These are phyloP conservation scores for Stegana nigrithorax DNA, from an alignment of 2,888 invertebrate genomes.

Conservation along the genomic window DNA sequence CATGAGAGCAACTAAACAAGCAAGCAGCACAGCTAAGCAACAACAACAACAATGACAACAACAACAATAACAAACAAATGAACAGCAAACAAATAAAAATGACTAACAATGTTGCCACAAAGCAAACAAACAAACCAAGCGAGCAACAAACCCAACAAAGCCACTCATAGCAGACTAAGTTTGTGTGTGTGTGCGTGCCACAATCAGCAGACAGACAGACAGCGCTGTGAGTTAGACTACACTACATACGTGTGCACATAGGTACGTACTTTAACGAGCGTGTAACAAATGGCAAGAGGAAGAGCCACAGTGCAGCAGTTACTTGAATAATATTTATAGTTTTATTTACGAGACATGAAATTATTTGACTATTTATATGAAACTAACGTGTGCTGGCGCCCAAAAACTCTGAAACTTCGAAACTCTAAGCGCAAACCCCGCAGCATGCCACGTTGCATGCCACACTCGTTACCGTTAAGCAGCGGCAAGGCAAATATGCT, in stretches of 20 bases:
- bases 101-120: conserved; percentile 6
- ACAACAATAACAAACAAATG: conserved; percentile 11
- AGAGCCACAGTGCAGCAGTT: not conserved
- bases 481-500: too few species aligned
- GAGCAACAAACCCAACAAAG: not conserved
- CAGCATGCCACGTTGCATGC: too few species aligned
- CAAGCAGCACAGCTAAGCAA: too few species aligned
- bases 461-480: conserved; percentile 36
- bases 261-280: not conserved
- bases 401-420: too few species aligned
- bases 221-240: not conserved
- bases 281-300: not conserved
- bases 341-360: conserved; percentile 45
- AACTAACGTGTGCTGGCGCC: conserved; percentile 36
- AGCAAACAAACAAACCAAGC: not conserved
- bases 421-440: too few species aligned
- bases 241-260: not conserved
- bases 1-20: conserved; percentile 45
- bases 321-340: conserved; percentile 38
- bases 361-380: conserved; percentile 38
- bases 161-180: too few species aligned
- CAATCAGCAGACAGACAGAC: not conserved
- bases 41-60: too few species aligned
- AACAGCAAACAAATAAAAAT: conserved; percentile 17
- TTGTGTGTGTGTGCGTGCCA: conserved; percentile 20